These are phyloP conservation scores for Parotia lawesii DNA, from an alignment of 2,113 vertebrate genomes.

Conservation along the genomic window DNA sequence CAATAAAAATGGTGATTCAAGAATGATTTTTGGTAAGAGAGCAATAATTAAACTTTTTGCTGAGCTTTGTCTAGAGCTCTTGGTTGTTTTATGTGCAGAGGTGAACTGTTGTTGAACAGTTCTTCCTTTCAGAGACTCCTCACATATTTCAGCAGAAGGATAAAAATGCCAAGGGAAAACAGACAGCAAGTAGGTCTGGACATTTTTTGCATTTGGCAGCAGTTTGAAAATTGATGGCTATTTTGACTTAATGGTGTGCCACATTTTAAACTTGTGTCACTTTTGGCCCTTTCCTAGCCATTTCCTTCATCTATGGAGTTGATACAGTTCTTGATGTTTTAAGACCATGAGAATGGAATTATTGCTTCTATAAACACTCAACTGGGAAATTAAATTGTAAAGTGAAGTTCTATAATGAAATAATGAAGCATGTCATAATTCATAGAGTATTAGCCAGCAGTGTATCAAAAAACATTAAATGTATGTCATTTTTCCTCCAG, in stretches of 20 bases:
- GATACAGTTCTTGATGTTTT: background rate
- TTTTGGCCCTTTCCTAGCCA: background rate
- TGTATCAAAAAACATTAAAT: background rate
- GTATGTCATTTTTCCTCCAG: background rate
- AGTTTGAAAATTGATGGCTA: background rate
- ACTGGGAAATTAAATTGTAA: background rate
- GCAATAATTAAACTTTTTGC: background rate
- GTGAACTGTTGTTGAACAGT: background rate
- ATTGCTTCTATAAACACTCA: background rate
- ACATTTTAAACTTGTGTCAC: background rate
- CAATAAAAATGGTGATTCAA: background rate
- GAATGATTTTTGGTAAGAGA: background rate
- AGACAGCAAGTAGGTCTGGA: background rate
- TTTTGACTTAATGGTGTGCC: background rate
- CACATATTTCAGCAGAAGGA: background rate
- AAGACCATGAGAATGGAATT: background rate
- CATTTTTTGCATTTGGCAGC: background rate
- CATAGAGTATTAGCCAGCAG: background rate
- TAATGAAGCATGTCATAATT: background rate
- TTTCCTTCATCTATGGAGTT: background rate
- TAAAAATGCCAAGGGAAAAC: background rate
- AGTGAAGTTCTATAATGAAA: background rate
- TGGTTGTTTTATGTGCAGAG: background rate
- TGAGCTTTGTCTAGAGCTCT: background rate
- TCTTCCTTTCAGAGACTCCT: background rate